Base-by-base conservation (phyloP, 2,113 vertebrate species). In the Anser brachyrhynchus region DNA sequence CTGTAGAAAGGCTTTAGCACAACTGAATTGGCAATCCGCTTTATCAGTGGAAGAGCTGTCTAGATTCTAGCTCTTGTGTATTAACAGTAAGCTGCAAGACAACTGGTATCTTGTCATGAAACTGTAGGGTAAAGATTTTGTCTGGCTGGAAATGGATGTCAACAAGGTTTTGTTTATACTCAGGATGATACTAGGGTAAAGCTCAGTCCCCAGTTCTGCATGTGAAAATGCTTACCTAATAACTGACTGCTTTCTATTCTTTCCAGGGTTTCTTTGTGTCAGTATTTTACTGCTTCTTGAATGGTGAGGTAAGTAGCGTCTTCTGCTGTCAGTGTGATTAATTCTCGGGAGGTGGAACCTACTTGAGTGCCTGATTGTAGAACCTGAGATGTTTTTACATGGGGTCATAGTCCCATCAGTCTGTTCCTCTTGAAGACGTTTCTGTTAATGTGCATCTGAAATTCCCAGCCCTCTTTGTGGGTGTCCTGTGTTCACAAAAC, bases 241-340 rank as follows among this genome's bases (percentile, higher is more conserved):
- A 73, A 79, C 0, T 55, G 18, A 33, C 31, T 70, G 55, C 58
- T 97, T 71, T 90, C 84, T 77, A 49, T 98, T 28, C 84, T 98
- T 98, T 93, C 33, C 98, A 99, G 99, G 99, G 99, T 29, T 99
- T 99, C 97, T 99, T 99, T 87, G 99, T 99, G 82, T 99, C 99
- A 17, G 99, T 99, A 84, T 99, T 99, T 98, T 99, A 99, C 97
- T 99, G 99, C 97, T 99, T 99, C 97, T 98, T 99, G 93, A 99
- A 99, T 43, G 99, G 99, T 65, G 99, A 99, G 99, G 99, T 99
- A 97, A 96, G 99, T 98, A 84, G 62, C 9, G 26, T 70, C n/a
- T 7, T 18, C 15, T 70, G 57, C 51, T 84, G 58, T 41, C 62
- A 23, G 9, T 44, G 39, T 67, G 6, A 83, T 84, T 84, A 52